phyloP scores from a whole-genome alignment of 2,113 vertebrate species.

The Strix aluco region DNA sequence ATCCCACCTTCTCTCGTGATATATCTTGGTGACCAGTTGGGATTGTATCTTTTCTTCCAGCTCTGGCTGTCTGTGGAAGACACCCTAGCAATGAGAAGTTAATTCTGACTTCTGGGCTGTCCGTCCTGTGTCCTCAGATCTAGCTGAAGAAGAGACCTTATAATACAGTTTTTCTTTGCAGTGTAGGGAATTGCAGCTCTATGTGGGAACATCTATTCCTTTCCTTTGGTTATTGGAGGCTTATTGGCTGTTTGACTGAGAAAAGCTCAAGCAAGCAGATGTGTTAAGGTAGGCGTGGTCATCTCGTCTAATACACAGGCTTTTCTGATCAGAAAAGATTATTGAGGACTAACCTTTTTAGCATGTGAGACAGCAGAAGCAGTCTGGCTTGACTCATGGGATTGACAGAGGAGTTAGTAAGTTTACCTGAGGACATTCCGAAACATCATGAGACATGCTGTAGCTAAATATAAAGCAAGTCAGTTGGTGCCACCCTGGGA shows the following conservation, averaged over 20 bases:
- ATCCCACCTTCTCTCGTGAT: not conserved
- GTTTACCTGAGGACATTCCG: conserved; percentile 43
- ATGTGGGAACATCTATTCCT: not conserved
- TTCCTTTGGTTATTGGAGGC: not conserved
- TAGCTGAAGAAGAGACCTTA: not conserved
- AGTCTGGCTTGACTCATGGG: conserved; percentile 20
- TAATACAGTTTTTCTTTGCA: not conserved
- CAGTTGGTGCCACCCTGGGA: not conserved
- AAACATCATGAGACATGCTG: conserved; percentile 16
- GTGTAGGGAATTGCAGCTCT: not conserved
- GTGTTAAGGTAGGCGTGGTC: not conserved
- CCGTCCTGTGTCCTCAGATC: not conserved
- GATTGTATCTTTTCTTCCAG: not conserved
- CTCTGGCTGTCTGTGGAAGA: not conserved
- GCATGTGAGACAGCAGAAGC: not conserved
- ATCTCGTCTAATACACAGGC: not conserved
- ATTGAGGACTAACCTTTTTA: not conserved
- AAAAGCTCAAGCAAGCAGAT: not conserved
- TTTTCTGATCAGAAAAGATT: not conserved
- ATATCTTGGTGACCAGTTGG: not conserved
- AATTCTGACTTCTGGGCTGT: not conserved
- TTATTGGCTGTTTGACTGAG: not conserved
- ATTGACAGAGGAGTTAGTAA: conserved; percentile 40
- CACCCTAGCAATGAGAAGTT: not conserved
- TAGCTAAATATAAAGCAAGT: conserved; percentile 24